Evolutionary conservation across 2,797 vertebrate species (phyloP).

Genomic region (Manis javanica): DNA sequence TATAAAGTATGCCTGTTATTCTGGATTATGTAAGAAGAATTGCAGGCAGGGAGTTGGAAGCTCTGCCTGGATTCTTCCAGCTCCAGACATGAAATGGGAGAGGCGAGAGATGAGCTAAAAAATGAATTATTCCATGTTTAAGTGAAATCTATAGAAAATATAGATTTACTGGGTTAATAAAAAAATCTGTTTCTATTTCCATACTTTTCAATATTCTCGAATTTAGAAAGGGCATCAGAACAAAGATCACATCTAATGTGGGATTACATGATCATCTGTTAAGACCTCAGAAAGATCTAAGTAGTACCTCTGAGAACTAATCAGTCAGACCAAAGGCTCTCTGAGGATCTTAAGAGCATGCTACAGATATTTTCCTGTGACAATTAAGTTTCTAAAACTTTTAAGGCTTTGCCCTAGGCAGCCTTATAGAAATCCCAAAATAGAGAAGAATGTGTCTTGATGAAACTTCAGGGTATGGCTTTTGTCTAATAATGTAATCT

Average conservation of each 20-base stretch:
- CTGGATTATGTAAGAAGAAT: not conserved
- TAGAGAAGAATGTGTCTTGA: not conserved
- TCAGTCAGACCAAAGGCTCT: not conserved
- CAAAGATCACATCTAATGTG: not conserved
- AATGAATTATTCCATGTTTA: not conserved
- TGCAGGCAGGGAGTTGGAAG: not conserved
- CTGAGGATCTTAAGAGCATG: not conserved
- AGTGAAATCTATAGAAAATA: not conserved
- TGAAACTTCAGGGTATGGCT: not conserved
- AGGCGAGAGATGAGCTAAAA: not conserved
- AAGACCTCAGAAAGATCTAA: not conserved
- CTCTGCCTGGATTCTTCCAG: not conserved
- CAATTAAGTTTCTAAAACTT: not conserved
- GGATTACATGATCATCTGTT: not conserved
- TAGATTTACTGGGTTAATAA: not conserved
- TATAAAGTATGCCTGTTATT: not conserved
- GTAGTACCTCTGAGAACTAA: not conserved
- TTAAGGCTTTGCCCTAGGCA: not conserved
- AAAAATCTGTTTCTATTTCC: not conserved
- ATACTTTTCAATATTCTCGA: not conserved
- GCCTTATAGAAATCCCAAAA: not conserved
- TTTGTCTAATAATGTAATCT: not conserved
- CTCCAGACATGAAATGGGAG: not conserved
- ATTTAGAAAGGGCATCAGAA: not conserved
- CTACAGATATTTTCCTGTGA: not conserved